These are phyloP conservation scores for Gandaritis pyraliata DNA, from an alignment of 2,888 invertebrate species.

Conservation along the genomic window DNA sequence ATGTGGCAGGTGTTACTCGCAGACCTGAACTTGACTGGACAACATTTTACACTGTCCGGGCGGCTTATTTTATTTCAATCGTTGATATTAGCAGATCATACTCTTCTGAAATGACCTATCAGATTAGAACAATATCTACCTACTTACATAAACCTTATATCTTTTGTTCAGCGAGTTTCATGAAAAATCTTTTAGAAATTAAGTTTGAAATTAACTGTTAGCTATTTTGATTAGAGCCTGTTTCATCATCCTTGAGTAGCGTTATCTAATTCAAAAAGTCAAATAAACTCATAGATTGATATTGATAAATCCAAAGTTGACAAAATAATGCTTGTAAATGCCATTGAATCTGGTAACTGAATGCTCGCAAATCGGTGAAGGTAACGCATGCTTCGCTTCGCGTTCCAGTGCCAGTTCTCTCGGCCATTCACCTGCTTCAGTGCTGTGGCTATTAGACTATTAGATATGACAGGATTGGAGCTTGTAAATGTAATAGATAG, in stretches of 20 bases:
- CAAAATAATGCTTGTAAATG: constrained; percentile 29
- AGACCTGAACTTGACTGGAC: constrained; percentile 69
- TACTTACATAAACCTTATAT: no score
- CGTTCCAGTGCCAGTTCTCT: constrained; percentile 51
- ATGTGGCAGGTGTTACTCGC: constrained; percentile 68
- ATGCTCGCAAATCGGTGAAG: constrained; percentile 60
- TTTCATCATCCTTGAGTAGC: no score
- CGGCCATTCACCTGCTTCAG: constrained; percentile 67
- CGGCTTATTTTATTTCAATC: constrained; percentile 41
- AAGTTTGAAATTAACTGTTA: no score
- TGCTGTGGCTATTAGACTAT: constrained; percentile 43
- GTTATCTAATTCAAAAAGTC: no score
- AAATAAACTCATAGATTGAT: constrained; percentile 3
- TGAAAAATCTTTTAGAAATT: not conserved
- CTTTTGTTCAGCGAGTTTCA: not conserved
- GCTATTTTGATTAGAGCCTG: not conserved
- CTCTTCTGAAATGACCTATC: not conserved
- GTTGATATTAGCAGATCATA: not conserved
- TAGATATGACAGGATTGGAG: constrained; percentile 39
- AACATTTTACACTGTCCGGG: constrained; percentile 64
- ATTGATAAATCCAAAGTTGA: constrained; percentile 19
- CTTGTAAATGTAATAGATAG: constrained; percentile 18
- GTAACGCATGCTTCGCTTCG: constrained; percentile 57
- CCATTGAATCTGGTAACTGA: constrained; percentile 43
- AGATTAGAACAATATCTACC: not conserved